A percentile compares a stretch with the other conserved stretches of the same genome.
Evolutionary conservation across 2,888 invertebrate genomes (phyloP).

Genomic region (Agrotis ipsilon): DNA sequence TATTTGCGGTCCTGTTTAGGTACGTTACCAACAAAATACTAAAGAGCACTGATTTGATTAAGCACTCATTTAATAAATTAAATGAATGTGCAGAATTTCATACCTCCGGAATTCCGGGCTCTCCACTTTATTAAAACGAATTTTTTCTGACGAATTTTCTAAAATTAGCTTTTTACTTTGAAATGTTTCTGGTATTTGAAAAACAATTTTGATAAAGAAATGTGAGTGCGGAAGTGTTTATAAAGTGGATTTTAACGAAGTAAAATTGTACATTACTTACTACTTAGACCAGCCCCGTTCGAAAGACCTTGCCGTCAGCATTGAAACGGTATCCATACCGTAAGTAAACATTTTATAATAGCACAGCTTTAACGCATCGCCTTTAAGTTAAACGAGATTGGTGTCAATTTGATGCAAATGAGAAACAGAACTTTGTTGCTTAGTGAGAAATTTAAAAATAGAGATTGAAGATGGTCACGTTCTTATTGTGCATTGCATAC

Average conservation of each 20-base stretch:
- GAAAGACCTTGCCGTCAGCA: conserved; percentile 67
- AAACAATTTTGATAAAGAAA: background rate
- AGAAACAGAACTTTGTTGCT: conserved; percentile 32
- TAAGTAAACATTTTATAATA: conserved; percentile 68
- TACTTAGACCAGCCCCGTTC: conserved; percentile 61
- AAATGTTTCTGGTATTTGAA: background rate
- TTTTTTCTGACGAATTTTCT: background rate
- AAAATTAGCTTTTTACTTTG: background rate
- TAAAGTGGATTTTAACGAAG: conserved; percentile 18
- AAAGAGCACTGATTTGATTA: background rate
- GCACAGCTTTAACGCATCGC: conserved; percentile 46
- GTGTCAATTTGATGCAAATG: conserved; percentile 52
- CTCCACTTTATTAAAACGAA: background rate
- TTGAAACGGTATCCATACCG: conserved; percentile 81
- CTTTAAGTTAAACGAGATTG: conserved; percentile 53
- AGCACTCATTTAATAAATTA: too few relatives aligned
- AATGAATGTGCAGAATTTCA: background rate
- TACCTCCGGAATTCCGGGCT: background rate
- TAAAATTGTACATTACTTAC: conserved; percentile 27
- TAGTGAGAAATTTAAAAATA: conserved; percentile 36
- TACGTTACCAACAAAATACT: background rate
- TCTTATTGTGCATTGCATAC: conserved; percentile 11
- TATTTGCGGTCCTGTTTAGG: background rate
- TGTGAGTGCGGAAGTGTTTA: conserved; percentile 11
- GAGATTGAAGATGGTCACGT: conserved; percentile 16